Evolutionary conservation across 2,888 invertebrate genomes (phyloP).

Genomic region (Archaeoteleia sp.): DNA sequence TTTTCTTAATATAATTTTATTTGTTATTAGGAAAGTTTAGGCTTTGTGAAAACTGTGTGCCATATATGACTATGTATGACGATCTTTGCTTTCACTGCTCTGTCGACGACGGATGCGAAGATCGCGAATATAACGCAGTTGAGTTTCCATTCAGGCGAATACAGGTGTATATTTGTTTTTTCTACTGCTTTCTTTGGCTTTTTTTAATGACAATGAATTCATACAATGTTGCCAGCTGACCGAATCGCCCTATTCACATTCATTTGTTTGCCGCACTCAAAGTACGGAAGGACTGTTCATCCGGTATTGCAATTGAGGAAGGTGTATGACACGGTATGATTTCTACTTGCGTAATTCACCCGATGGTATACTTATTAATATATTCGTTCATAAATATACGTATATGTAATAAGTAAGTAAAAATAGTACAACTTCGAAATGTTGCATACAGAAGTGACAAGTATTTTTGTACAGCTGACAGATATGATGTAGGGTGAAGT

Average conservation of each 20-base stretch:
- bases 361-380: not conserved
- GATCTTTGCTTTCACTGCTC: not conserved
- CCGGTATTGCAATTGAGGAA: constrained; percentile 2
- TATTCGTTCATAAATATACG: not conserved
- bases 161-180: not conserved
- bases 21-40: not conserved
- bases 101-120: not conserved
- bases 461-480: no score
- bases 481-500: no score
- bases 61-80: not conserved
- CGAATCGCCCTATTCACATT: constrained; percentile 5
- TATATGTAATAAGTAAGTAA: not conserved
- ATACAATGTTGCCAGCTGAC: constrained; percentile 7
- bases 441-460: no score
- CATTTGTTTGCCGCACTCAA: not conserved
- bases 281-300: constrained; percentile 2
- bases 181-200: not conserved
- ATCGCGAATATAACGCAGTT: not conserved
- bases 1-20: not conserved
- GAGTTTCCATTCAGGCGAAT: not conserved
- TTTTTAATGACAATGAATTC: constrained; percentile 3
- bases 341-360: not conserved
- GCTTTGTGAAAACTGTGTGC: no score
- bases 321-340: constrained; percentile 5
- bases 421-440: no score